Conservation (phyloP, 2,888 invertebrate species). For the Hirtodrosophila alboralis region DNA sequence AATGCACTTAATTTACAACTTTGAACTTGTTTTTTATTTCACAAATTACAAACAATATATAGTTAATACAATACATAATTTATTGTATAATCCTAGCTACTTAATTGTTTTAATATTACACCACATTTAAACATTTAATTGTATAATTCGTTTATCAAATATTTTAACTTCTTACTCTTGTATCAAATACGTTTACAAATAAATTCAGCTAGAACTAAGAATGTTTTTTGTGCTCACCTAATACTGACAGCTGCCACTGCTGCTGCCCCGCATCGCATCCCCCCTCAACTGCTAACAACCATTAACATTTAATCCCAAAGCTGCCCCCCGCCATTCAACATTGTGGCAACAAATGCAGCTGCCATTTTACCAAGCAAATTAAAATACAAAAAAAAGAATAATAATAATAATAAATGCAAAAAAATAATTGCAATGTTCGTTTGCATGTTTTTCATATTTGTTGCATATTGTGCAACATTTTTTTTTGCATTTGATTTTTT, state of each 20-base stretch:
- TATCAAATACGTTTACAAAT: slow-evolving; percentile 29
- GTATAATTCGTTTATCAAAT: slow-evolving; percentile 9
- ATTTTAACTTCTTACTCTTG: neutral
- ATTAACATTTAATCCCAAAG: slow-evolving; percentile 63
- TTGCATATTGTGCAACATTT: slow-evolving; percentile 25
- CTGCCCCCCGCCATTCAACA: slow-evolving; percentile 25
- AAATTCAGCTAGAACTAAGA: slow-evolving; percentile 35
- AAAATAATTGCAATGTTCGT: slow-evolving; percentile 47
- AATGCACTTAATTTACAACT: neutral
- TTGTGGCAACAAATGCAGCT: slow-evolving; percentile 46
- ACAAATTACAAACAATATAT: slow-evolving; percentile 49
- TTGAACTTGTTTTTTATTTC: slow-evolving; percentile 43
- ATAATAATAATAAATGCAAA: slow-evolving; percentile 13
- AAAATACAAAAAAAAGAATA: slow-evolving; percentile 18
- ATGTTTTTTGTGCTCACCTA: slow-evolving; percentile 23
- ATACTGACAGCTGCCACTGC: slow-evolving; percentile 28
- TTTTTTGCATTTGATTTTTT: slow-evolving; percentile 21
- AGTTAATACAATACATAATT: slow-evolving; percentile 40
- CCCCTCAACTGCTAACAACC: slow-evolving; percentile 1
- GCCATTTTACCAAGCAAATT: slow-evolving; percentile 33
- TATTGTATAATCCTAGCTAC: slow-evolving; percentile 53
- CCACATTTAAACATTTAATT: slow-evolving; percentile 48
- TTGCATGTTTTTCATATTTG: slow-evolving; percentile 33
- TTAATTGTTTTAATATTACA: slow-evolving; percentile 54
- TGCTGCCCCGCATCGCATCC: neutral